These are phyloP conservation scores for Mesembrinibis cayennensis DNA, from an alignment of 2,113 vertebrate genomes.

Conservation along the genomic window DNA sequence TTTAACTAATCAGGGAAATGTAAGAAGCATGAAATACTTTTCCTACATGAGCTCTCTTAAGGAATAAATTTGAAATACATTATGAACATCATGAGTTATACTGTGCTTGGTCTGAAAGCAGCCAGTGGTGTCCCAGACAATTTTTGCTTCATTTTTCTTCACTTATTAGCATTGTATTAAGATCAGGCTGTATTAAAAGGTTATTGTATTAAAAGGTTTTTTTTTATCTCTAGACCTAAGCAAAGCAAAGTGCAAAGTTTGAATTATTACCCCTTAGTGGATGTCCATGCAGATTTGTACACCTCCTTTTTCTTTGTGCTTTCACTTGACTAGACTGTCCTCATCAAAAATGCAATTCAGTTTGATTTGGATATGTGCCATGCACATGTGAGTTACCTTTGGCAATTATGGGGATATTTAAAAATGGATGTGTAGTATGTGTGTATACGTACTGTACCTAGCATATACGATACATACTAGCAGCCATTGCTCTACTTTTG, in stretches of 20 bases:
- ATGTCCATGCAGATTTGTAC: background rate
- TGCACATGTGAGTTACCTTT: background rate
- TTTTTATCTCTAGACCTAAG: background rate
- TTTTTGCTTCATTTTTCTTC: background rate
- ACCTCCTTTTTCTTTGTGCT: background rate
- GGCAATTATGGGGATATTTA: background rate
- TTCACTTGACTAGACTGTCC: background rate
- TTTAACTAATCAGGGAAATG: background rate
- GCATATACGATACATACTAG: background rate
- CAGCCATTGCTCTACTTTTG: background rate
- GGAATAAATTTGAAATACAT: background rate
- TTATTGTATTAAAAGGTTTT: background rate
- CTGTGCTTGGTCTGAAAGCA: background rate
- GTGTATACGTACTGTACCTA: rapidly evolving
- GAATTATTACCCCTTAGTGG: background rate
- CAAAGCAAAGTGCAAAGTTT: background rate
- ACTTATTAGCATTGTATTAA: background rate
- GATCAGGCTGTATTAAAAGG: background rate
- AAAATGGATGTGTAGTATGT: background rate
- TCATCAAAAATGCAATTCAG: background rate
- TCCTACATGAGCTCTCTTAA: background rate
- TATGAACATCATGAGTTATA: background rate
- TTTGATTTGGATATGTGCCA: background rate
- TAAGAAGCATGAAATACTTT: background rate
- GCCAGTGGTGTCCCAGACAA: background rate